phyloP scores from a whole-genome alignment of 2,113 vertebrate species.

The Muscicapa adusta region DNA sequence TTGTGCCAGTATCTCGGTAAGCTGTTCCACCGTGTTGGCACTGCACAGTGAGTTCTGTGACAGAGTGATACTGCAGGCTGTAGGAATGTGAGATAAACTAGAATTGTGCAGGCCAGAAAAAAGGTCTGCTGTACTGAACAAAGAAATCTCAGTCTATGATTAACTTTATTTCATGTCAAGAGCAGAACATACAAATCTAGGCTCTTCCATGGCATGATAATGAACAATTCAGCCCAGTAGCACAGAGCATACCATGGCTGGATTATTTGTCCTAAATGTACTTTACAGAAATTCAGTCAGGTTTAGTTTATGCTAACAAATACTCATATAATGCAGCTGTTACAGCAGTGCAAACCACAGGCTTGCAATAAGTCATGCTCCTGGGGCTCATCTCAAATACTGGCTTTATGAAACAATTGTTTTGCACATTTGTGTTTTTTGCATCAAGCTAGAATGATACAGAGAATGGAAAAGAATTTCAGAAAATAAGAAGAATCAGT shows the following conservation, averaged over 20 bases:
- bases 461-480: not conserved
- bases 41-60: not conserved
- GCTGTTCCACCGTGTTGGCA: not conserved
- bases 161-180: not conserved
- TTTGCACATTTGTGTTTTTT: not conserved
- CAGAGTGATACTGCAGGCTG: not conserved
- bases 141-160: not conserved
- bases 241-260: not conserved
- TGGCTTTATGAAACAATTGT: not conserved
- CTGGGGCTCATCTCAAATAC: not conserved
- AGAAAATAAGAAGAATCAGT: not conserved
- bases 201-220: not conserved
- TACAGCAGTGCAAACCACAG: not conserved
- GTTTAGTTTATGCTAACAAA: not conserved
- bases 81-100: not conserved
- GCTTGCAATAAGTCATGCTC: not conserved
- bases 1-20: not conserved
- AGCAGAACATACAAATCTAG: not conserved
- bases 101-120: not conserved
- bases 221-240: not conserved
- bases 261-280: not conserved
- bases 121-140: not conserved
- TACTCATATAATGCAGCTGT: not conserved
- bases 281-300: not conserved
- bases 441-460: not conserved